These are phyloP conservation scores for Diacarnus erythraeanus DNA, from an alignment of 37 sponge, comb jelly and placozoan genomes.

Conservation along the genomic window DNA sequence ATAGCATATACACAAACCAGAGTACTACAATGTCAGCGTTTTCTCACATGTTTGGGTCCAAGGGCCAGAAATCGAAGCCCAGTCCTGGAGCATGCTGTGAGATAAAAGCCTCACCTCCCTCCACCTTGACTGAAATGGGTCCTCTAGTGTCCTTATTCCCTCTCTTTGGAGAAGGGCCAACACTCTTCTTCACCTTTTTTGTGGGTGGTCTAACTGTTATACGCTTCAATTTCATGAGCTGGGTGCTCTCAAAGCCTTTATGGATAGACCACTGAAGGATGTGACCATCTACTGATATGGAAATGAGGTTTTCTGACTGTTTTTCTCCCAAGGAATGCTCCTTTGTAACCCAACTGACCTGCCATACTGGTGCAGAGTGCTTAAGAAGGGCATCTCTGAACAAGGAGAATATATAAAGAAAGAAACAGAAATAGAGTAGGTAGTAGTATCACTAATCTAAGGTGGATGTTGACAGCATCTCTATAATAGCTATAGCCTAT, in stretches of 20 bases:
- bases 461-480: too few species aligned
- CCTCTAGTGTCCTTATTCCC: neutral
- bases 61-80: constrained; percentile 85
- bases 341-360: constrained; percentile 90
- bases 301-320: constrained; percentile 83
- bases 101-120: constrained; percentile 68
- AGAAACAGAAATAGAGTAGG: too few species aligned
- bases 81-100: constrained; percentile 92
- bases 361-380: constrained; percentile 96
- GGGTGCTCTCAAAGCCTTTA: constrained; percentile 92
- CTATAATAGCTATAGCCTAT: too few species aligned
- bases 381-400: constrained; percentile 57
- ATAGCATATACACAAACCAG: too few species aligned
- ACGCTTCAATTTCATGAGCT: constrained; percentile 78
- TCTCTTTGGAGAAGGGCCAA: constrained; percentile 14
- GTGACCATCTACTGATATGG: constrained; percentile 86
- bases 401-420: too few species aligned
- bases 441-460: too few species aligned
- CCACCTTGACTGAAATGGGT: neutral
- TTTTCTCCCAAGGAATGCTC: constrained; percentile 86
- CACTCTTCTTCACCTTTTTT: constrained; percentile 28
- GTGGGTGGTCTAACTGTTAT: constrained; percentile 14
- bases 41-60: constrained; percentile 88
- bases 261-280: constrained; percentile 92
- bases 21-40: too few species aligned